A percentile compares a stretch with the other conserved stretches of the same genome.
phyloP scores from a whole-genome alignment of 2,113 vertebrate genomes.

The Saccopteryx leptura region DNA sequence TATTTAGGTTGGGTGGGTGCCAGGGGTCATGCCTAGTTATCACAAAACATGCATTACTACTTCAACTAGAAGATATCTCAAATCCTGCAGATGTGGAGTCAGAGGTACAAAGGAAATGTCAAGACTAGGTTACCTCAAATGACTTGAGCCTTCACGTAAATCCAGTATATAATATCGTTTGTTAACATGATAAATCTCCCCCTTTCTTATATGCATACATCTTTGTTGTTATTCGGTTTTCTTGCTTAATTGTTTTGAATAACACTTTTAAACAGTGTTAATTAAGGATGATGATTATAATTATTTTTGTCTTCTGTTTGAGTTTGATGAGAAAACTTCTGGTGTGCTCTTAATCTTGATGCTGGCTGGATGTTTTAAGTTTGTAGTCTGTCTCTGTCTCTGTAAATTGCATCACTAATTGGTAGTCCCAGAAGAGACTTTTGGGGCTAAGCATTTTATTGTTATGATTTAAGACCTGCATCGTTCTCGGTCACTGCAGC shows the following conservation, averaged over 20 bases:
- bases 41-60: not conserved
- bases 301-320: slow-evolving; percentile 23
- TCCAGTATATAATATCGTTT: not conserved
- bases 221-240: not conserved
- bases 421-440: not conserved
- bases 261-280: not conserved
- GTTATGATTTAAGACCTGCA: not conserved
- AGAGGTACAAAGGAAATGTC: not conserved
- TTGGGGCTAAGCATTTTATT: not conserved
- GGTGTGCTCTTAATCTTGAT: not conserved
- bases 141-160: not conserved
- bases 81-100: not conserved
- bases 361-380: not conserved
- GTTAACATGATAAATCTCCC: not conserved
- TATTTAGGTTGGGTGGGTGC: not conserved
- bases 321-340: not conserved
- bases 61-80: not conserved
- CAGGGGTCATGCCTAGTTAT: not conserved
- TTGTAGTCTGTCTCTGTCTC: not conserved
- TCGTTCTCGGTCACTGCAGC: not conserved
- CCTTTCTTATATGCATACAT: not conserved
- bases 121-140: not conserved
- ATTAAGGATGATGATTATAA: not conserved
- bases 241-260: not conserved
- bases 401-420: not conserved